phyloP scores from a whole-genome alignment of 2,113 vertebrate genomes.

The Megalops atlanticus region DNA sequence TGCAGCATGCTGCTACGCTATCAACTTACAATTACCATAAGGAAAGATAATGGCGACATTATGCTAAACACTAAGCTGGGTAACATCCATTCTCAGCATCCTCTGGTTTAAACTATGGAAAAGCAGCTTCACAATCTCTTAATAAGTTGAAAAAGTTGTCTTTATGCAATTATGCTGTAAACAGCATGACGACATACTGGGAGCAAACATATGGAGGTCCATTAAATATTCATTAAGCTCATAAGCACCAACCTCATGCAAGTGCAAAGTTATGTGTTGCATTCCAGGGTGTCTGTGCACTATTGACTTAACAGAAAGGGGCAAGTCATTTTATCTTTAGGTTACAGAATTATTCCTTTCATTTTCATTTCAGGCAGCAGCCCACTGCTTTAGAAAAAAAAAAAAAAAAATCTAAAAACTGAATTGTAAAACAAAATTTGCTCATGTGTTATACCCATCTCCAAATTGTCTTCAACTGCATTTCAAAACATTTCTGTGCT shows the following conservation, averaged over 20 bases:
- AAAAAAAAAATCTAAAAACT: neutral
- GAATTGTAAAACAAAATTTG: neutral
- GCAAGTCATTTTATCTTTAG: neutral
- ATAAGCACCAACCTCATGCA: neutral
- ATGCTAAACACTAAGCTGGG: neutral
- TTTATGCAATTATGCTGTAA: neutral
- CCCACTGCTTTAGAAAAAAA: neutral
- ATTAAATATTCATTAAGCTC: neutral
- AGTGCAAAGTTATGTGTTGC: neutral
- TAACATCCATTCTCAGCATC: neutral
- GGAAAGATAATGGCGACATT: neutral
- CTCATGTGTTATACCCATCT: neutral
- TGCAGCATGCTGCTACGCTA: neutral
- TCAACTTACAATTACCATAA: neutral
- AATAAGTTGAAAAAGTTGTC: constrained; percentile 1
- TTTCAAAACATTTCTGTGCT: no score
- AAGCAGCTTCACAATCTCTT: neutral
- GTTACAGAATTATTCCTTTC: neutral
- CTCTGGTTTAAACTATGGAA: neutral
- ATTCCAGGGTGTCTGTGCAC: neutral
- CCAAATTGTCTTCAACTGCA: neutral
- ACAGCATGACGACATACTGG: neutral
- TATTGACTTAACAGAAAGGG: neutral
- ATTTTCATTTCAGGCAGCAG: neutral
- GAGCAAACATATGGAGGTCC: neutral